These are phyloP conservation scores for Acanthurus tractus DNA, from an alignment of 2,797 vertebrate species.

Conservation along the genomic window DNA sequence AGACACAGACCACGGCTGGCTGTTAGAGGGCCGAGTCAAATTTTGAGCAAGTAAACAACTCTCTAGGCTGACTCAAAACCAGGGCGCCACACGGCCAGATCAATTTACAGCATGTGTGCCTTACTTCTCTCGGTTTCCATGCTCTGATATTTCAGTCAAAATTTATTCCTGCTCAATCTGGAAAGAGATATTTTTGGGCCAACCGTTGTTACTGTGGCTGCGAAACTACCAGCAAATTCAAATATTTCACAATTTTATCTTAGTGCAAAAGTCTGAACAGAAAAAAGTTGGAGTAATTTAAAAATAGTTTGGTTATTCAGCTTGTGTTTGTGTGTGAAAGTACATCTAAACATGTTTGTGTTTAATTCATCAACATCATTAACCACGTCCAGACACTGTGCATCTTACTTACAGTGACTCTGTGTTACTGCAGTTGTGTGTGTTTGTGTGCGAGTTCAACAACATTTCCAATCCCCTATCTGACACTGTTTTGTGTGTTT, in stretches of 20 bases:
- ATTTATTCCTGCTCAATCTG: background rate
- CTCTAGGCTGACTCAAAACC: slow-evolving; percentile 43
- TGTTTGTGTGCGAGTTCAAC: slow-evolving; percentile 7
- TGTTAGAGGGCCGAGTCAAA: slow-evolving; percentile 59
- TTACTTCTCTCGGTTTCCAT: background rate
- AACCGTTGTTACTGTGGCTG: background rate
- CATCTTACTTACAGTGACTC: slow-evolving; percentile 9
- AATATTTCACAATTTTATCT: background rate
- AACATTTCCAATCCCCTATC: slow-evolving; percentile 14
- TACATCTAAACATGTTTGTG: background rate
- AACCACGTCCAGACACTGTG: slow-evolving; percentile 4
- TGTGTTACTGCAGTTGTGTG: slow-evolving; percentile 4
- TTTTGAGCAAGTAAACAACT: slow-evolving; percentile 69
- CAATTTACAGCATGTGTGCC: slow-evolving; percentile 39
- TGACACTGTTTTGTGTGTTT: slow-evolving; percentile 24
- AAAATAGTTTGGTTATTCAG: background rate
- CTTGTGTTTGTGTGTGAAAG: background rate
- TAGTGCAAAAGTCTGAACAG: background rate
- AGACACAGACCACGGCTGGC: slow-evolving; percentile 62
- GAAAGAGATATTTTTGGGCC: background rate
- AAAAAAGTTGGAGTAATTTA: background rate
- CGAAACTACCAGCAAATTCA: background rate
- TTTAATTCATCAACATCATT: slow-evolving; percentile 29
- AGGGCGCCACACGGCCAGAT: slow-evolving; percentile 30
- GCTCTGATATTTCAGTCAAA: slow-evolving; percentile 16